Base-by-base conservation (phyloP, 2,888 invertebrate species). In the Pardosa pseudoannulata region DNA sequence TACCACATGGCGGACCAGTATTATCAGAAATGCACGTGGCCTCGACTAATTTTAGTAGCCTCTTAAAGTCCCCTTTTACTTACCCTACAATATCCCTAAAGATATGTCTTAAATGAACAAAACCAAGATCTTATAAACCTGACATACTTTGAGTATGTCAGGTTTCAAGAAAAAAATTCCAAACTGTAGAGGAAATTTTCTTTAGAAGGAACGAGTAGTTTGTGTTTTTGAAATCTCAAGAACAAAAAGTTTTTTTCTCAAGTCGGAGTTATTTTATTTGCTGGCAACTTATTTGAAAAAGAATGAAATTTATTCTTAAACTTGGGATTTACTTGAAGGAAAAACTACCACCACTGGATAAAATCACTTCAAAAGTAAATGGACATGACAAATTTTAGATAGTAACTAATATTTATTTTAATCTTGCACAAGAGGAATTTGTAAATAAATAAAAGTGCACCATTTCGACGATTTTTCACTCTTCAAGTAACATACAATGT, bases 1-100 rank as follows among this genome's bases (percentile, higher is more conserved):
- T 62, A 78, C 64, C 83, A 83, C 78, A 83, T 83, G 83, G 83
- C 83, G 50, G 7, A 36, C 64, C 70, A 70, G 64, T 28, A 71
- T 76, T 83, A 83, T 83, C 83, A 70, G 71, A 41, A 56, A 19
- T 65, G 71, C 76, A 76, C 50, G 76, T 71, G 75, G 82, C 74
- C 71, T 50, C 36, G 28, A 56, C 83, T 83, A 83, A 83, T 72
- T 73, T 83, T 78, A 83, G 83, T 67, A 32, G 19, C 78, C 76
- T 39, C 83, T 82, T 76, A 41, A 65, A 39, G 36, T 27, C 5
- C 31, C 32, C 67, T 19, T 23, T 56, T 23, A 23, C 23, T 19
- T 56, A 56, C 56, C 16, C 1, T 5, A 16, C n/a, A 56, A 56
- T 23, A 23, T 16, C 23, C 23, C 56, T 46, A 23, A 56, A 23